Base-by-base conservation (phyloP, 2,797 vertebrate genomes). In the Steatocranus sp. region DNA sequence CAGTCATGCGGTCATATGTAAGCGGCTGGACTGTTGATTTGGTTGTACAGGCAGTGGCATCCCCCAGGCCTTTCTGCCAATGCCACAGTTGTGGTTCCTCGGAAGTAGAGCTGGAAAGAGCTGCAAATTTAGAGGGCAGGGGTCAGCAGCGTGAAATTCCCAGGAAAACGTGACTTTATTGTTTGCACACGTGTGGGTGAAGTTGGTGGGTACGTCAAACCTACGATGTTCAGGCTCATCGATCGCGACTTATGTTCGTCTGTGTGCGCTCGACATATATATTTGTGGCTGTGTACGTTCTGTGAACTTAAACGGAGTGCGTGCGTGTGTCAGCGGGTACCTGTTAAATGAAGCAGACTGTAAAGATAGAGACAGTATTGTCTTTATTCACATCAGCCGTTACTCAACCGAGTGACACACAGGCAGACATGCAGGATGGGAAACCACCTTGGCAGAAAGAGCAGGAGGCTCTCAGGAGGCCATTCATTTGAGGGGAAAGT, bases 101-200 rank as follows among this genome's bases (percentile, higher is more conserved):
- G 56, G 78, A 78, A 85, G 70, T 27, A 9, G 75, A 68, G 83
- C 82, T 93, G 93, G 93, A 94, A 93, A 93, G 81, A 90, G 80
- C 82, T 79, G 87, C 83, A 78, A 89, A 79, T 86, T 87, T 41
- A 83, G 63, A 85, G 90, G 92, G 53, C 89, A 92, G 78, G 41
- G 91, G 91, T 91, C 92, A 83, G 85, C 73, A 89, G 51, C 80
- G 1, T 76, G 84, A 51, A 75, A 87, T 86, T 87, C 82, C n/a
- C 79, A 75, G 89, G 93, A 95, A 95, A 94, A 90, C 79, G 86
- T 94, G 91, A 95, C 90, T 89, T 89, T 89, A 91, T 56, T 93
- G 89, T 94, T 94, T 88, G 86, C 76, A 90, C 90, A 92, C 80
- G 88, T 93, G 93, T 89, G 70, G 46, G 66, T 82, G 25, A 12